These are phyloP conservation scores for Halesus radiatus DNA, from an alignment of 1,140 invertebrate genomes.

Conservation along the genomic window DNA sequence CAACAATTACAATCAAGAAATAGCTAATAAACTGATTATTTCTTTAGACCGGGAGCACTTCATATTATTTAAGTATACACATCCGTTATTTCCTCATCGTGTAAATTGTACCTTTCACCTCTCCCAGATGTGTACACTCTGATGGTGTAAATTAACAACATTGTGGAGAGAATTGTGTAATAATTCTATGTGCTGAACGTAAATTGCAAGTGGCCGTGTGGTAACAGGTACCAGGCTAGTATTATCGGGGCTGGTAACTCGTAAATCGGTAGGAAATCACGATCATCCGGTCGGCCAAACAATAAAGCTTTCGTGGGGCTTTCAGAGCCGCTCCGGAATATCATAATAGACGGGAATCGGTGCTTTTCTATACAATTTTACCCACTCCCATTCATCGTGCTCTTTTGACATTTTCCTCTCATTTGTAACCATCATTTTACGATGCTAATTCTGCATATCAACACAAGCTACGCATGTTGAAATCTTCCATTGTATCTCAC, in stretches of 20 bases:
- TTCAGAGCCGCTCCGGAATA: constrained; percentile 33
- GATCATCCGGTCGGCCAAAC: constrained; percentile 34
- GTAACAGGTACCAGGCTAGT: constrained; percentile 31
- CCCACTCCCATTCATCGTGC: background rate
- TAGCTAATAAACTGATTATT: constrained; percentile 7
- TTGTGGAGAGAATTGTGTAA: constrained; percentile 15
- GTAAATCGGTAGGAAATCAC: constrained; percentile 49
- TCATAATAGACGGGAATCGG: constrained; percentile 38
- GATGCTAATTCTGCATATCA: no score
- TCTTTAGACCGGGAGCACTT: constrained; percentile 18
- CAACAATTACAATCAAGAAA: no score
- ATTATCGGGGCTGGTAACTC: constrained; percentile 33
- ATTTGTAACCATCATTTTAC: background rate
- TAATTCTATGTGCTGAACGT: constrained; percentile 20
- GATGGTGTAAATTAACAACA: constrained; percentile 36
- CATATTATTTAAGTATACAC: constrained; percentile 10
- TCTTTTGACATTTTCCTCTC: constrained; percentile 15
- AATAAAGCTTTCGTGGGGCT: constrained; percentile 29
- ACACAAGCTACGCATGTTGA: no score
- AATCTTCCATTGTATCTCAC: no score
- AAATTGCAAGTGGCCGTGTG: constrained; percentile 44
- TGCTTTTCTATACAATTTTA: background rate
- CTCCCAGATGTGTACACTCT: constrained; percentile 19
- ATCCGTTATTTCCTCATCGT: constrained; percentile 7
- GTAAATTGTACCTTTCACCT: constrained; percentile 37